Evolutionary conservation across 2,888 invertebrate genomes (phyloP).

Genomic region (Strigamia maritima): DNA sequence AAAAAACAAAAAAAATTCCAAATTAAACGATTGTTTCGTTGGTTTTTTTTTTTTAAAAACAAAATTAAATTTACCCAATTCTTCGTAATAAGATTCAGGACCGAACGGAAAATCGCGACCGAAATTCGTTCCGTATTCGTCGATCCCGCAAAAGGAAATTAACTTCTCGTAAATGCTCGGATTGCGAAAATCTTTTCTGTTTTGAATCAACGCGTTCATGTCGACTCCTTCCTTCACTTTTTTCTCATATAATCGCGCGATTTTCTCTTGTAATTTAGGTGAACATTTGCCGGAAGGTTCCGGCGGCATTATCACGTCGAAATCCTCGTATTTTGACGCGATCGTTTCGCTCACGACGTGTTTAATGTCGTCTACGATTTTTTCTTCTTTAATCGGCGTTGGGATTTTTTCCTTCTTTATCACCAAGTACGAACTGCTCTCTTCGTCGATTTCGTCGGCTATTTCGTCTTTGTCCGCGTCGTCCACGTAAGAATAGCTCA

Average conservation of each 20-base stretch:
- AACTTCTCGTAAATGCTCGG: conserved; percentile 97
- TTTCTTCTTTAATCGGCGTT: background rate
- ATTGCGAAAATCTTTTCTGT: conserved; percentile 89
- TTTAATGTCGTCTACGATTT: background rate
- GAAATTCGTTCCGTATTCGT: conserved; percentile 95
- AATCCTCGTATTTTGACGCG: background rate
- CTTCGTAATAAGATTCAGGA: conserved; percentile 89
- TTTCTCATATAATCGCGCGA: conserved; percentile 66
- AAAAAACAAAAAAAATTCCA: conserved; percentile 39
- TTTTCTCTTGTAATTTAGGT: conserved; percentile 63
- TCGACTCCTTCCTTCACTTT: conserved; percentile 71
- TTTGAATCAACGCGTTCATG: conserved; percentile 86
- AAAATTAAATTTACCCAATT: conserved; percentile 57
- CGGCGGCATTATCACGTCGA: background rate
- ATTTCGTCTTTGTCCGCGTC: background rate
- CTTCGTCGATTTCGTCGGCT: background rate
- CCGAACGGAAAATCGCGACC: conserved; percentile 93
- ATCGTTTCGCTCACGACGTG: background rate
- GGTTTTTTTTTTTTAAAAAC: background rate
- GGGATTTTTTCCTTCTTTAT: background rate
- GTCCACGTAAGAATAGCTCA: background rate
- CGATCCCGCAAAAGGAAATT: conserved; percentile 88
- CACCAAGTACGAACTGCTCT: background rate
- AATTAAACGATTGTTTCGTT: background rate
- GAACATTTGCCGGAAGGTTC: conserved; percentile 33